phyloP scores from a whole-genome alignment of 1,140 invertebrate genomes.

The Ephestia elutella region DNA sequence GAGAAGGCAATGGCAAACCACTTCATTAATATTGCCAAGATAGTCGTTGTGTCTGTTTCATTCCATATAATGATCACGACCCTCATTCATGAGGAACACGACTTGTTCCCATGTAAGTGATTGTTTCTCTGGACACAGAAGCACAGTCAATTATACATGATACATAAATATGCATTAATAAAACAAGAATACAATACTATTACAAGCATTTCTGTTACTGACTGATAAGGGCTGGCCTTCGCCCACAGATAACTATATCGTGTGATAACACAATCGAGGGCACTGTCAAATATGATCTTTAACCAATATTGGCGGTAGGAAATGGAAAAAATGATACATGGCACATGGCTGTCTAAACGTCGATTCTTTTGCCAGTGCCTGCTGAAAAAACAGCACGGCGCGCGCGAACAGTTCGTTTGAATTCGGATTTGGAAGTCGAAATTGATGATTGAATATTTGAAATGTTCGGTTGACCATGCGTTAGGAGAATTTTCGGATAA shows the following conservation, averaged over 20 bases:
- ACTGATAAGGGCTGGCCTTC: constrained; percentile 1
- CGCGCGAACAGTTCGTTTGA: background rate
- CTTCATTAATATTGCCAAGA: no score
- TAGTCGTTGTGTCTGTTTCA: no score
- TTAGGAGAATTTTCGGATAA: background rate
- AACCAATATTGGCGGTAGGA: background rate
- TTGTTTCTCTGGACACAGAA: background rate
- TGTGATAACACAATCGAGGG: constrained; percentile 2
- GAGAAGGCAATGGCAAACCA: no score
- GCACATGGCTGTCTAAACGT: background rate
- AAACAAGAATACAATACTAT: background rate
- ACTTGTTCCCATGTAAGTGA: no score
- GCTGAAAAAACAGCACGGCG: background rate
- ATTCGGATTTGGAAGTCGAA: background rate
- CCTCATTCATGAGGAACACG: no score
- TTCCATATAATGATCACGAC: no score
- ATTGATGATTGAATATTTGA: no score
- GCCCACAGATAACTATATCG: background rate
- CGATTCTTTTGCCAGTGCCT: background rate
- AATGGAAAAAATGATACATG: constrained; percentile 3
- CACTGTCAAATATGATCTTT: background rate
- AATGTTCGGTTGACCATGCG: background rate
- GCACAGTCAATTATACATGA: background rate
- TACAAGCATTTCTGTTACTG: background rate
- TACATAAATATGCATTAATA: background rate